Evolutionary conservation across 2,113 vertebrate genomes (phyloP), one percentile per base, ranked within the genome.

Genomic region (Grus americana): DNA sequence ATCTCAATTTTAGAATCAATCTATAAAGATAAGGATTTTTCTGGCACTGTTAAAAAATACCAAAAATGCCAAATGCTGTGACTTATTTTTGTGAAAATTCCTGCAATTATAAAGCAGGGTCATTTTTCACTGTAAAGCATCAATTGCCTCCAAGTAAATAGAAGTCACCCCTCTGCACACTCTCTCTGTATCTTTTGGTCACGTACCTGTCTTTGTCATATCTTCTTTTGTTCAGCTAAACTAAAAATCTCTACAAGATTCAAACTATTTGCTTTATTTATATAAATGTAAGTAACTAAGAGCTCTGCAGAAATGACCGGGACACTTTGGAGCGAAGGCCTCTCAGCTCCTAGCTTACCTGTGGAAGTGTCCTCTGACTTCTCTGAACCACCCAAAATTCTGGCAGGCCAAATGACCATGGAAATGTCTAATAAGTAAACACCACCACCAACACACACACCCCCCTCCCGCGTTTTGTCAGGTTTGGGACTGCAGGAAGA

Each of bases 161-260:
- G 34, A 40, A 62, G 19, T 32, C 10, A 19, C 18, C 1, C 16
- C 3, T 22, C 4, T 5, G 3, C 6, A 0, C 18, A 59, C 11
- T 71, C 61, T 62, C 38, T 80, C 58, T 21, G 0, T 21, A 22
- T 10, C 42, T 38, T 38, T 63, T 52, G 24, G 49, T 42, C 68
- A 38, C 17, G 7, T 13, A 32, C 26, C 20, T 62, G 14, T 26
- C 17, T 49, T 67, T 88, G 65, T 67, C 63, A 29, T 42, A 52
- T 6, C 11, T 18, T 54, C 36, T 24, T 50, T 71, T 66, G 21
- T 75, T 72, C 47, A 58, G 29, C 18, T 81, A 7, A 62, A 29
- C 13, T 47, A 32, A 67, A 80, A 76, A 57, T 26, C 34, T 65
- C 38, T 52, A 8, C 12, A 22, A 49, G 20, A 15, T 67, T 62